Conservation (phyloP, 2,797 vertebrate species). For the Serranus cabrilla region DNA sequence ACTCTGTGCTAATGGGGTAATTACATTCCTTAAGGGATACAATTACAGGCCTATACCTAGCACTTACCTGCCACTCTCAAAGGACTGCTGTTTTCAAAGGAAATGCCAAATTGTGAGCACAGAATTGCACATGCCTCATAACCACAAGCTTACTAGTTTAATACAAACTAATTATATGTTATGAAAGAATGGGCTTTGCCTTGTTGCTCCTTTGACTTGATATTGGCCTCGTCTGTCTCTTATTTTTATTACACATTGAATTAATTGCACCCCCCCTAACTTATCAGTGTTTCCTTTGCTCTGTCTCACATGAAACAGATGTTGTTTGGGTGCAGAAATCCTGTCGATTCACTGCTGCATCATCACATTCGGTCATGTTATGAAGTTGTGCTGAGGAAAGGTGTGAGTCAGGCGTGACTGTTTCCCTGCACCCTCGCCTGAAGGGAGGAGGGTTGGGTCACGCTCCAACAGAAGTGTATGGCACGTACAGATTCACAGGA, state of each 20-base stretch:
- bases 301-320: constrained; percentile 56
- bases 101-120: constrained; percentile 69
- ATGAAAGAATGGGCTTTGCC: constrained; percentile 34
- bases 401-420: constrained; percentile 70
- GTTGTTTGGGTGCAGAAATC: constrained; percentile 62
- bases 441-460: constrained; percentile 45
- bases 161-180: constrained; percentile 65
- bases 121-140: constrained; percentile 49
- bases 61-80: constrained; percentile 76
- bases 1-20: constrained; percentile 75
- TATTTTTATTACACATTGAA: constrained; percentile 22
- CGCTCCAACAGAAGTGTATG: constrained; percentile 27
- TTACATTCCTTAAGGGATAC: constrained; percentile 72
- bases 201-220: constrained; percentile 37
- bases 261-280: not conserved
- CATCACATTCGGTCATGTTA: constrained; percentile 49
- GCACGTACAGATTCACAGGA: constrained; percentile 25
- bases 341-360: constrained; percentile 67
- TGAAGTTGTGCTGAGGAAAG: constrained; percentile 6
- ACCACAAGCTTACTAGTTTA: constrained; percentile 56
- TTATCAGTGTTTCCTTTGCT: constrained; percentile 35
- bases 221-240: constrained; percentile 10
- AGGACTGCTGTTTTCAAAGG: constrained; percentile 73
- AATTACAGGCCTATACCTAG: constrained; percentile 74
- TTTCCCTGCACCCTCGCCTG: constrained; percentile 64